Percentiles rank a stretch among this genome's conserved stretches.
Conservation (phyloP, 2,888 invertebrate genomes). For the Slavum lentiscoides region DNA sequence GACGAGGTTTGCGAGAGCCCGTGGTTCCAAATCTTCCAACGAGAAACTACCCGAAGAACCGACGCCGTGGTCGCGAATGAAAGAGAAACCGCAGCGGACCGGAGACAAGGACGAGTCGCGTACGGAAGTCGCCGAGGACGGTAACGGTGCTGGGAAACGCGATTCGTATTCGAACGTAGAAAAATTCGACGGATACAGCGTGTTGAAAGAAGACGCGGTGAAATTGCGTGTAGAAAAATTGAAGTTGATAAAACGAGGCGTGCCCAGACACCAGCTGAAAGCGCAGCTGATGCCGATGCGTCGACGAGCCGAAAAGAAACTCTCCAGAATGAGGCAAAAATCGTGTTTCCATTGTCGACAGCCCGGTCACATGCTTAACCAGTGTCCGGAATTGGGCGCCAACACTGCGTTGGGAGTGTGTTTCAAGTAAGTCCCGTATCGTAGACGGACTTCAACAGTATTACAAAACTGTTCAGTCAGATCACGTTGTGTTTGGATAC, state of each 20-base stretch:
- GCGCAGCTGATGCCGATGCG: constrained; percentile 71
- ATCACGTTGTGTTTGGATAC: too few relatives aligned
- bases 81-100: constrained; percentile 57
- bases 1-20: constrained; percentile 76
- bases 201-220: constrained; percentile 72
- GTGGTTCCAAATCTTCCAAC: constrained; percentile 76
- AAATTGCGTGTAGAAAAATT: constrained; percentile 67
- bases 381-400: constrained; percentile 73
- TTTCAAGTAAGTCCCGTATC: constrained; percentile 29
- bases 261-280: constrained; percentile 71
- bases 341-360: constrained; percentile 77
- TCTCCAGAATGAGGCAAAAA: constrained; percentile 69
- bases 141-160: neutral
- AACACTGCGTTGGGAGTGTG: constrained; percentile 56
- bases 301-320: constrained; percentile 72
- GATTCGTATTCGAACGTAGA: constrained; percentile 30
- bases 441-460: too few relatives aligned
- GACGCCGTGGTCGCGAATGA: constrained; percentile 76
- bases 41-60: constrained; percentile 70
- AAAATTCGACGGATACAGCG: constrained; percentile 71
- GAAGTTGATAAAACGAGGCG: constrained; percentile 67
- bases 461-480: too few relatives aligned
- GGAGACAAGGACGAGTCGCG: neutral
- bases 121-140: neutral
- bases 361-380: constrained; percentile 78